Conservation (phyloP, 1,140 invertebrate genomes). For the Drosophila willistoni region DNA sequence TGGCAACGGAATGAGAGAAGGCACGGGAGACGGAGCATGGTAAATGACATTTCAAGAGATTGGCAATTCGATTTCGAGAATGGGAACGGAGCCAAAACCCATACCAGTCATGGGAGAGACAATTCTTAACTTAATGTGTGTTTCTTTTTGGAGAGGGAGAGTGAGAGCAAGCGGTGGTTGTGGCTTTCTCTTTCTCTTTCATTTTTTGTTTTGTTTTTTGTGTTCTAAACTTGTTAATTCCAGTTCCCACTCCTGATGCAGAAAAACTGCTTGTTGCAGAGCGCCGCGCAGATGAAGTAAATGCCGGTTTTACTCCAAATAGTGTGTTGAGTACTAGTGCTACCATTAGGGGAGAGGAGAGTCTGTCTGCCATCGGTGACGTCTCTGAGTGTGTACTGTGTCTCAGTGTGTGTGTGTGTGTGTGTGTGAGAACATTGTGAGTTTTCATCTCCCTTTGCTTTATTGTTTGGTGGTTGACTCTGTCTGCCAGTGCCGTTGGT, state of each 20-base stretch:
- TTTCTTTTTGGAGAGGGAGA: slow-evolving; percentile 34
- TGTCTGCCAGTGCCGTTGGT: neutral
- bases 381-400: neutral
- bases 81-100: slow-evolving; percentile 30
- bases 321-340: slow-evolving; percentile 39
- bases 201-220: slow-evolving; percentile 35
- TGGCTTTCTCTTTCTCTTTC: slow-evolving; percentile 65
- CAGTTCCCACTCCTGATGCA: slow-evolving; percentile 66
- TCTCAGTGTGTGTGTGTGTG: slow-evolving; percentile 23
- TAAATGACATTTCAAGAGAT: slow-evolving; percentile 52
- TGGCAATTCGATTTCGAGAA: slow-evolving; percentile 36
- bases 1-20: slow-evolving; percentile 1
- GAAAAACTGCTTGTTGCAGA: slow-evolving; percentile 50
- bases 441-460: slow-evolving; percentile 41
- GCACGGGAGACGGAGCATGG: slow-evolving; percentile 7
- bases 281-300: slow-evolving; percentile 70
- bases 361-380: neutral
- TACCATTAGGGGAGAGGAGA: slow-evolving; percentile 17
- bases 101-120: slow-evolving; percentile 29
- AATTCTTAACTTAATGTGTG: slow-evolving; percentile 68
- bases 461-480: slow-evolving; percentile 27
- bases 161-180: slow-evolving; percentile 27
- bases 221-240: slow-evolving; percentile 36
- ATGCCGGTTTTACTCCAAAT: slow-evolving; percentile 62
- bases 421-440: slow-evolving; percentile 26